Conservation (phyloP, 2,888 invertebrate species). For the Zonitis immaculata region DNA sequence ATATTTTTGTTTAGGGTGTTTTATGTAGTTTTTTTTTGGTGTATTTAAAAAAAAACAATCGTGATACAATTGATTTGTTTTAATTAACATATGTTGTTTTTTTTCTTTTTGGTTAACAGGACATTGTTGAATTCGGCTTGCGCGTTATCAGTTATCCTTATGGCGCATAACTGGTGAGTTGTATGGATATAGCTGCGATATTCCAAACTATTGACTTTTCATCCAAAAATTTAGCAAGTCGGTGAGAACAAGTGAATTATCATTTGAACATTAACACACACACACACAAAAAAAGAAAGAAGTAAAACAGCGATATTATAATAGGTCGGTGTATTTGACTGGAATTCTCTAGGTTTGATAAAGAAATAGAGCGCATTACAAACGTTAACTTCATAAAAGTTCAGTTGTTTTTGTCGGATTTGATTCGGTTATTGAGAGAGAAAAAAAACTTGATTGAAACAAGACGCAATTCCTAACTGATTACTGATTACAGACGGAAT, state of each 20-base stretch:
- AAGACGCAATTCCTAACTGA: too few species aligned
- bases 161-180: conserved; percentile 40
- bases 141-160: conserved; percentile 36
- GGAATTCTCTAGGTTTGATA: too few species aligned
- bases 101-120: conserved; percentile 20
- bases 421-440: too few species aligned
- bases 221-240: conserved; percentile 29
- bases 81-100: conserved; percentile 1
- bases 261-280: conserved; percentile 20
- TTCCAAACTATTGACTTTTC: conserved; percentile 36
- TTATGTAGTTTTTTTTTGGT: too few species aligned
- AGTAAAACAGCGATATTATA: too few species aligned
- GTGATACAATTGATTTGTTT: conserved; percentile 16
- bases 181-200: conserved; percentile 37
- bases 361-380: conserved; percentile 41
- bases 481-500: too few species aligned
- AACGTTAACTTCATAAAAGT: conserved; percentile 20
- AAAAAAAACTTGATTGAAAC: too few species aligned
- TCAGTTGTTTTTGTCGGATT: conserved; percentile 39
- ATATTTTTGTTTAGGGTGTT: too few species aligned
- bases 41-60: conserved; percentile 14
- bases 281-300: too few species aligned
- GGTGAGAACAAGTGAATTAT: conserved; percentile 37
- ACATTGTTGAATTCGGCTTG: conserved; percentile 32
- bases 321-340: conserved; percentile 29